Evolutionary conservation across 2,888 invertebrate species (phyloP).

Genomic region (Drosophila eohydei): DNA sequence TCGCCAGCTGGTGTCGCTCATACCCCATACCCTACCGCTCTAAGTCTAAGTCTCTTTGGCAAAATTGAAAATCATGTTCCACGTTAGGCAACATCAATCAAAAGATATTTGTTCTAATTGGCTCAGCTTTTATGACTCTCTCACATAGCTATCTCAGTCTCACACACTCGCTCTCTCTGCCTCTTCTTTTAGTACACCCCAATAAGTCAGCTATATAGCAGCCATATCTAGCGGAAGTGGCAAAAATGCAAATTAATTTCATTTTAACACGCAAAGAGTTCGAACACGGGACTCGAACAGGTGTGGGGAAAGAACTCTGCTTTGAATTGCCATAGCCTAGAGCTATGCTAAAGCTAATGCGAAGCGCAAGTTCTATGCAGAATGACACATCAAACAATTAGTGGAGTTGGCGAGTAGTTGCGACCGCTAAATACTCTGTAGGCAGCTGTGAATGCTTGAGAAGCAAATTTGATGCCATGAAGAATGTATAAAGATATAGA

Average conservation of each 20-base stretch:
- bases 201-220: slow-evolving; percentile 11
- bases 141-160: slow-evolving; percentile 1
- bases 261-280: slow-evolving; percentile 24
- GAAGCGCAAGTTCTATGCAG: not conserved
- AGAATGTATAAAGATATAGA: not conserved
- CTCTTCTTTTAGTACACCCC: slow-evolving; percentile 6
- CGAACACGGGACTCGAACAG: not conserved
- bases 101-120: slow-evolving; percentile 59
- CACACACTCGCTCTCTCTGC: not conserved
- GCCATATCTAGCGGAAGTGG: slow-evolving; percentile 40
- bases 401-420: not conserved
- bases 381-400: slow-evolving; percentile 5
- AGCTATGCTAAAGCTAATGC: not conserved
- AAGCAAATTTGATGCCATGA: not conserved
- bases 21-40: not conserved
- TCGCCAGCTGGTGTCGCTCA: slow-evolving; percentile 32
- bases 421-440: not conserved
- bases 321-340: slow-evolving; percentile 2
- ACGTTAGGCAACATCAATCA: slow-evolving; percentile 55
- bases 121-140: slow-evolving; percentile 33
- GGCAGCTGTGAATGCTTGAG: not conserved
- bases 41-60: slow-evolving; percentile 22
- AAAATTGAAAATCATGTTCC: slow-evolving; percentile 63
- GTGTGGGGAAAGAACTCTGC: slow-evolving; percentile 1
- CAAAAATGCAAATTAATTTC: slow-evolving; percentile 50